A percentile compares a stretch with the other conserved stretches of the same genome.
phyloP scores from a whole-genome alignment of 1,140 invertebrate genomes.

The Drosophila jambulina region DNA sequence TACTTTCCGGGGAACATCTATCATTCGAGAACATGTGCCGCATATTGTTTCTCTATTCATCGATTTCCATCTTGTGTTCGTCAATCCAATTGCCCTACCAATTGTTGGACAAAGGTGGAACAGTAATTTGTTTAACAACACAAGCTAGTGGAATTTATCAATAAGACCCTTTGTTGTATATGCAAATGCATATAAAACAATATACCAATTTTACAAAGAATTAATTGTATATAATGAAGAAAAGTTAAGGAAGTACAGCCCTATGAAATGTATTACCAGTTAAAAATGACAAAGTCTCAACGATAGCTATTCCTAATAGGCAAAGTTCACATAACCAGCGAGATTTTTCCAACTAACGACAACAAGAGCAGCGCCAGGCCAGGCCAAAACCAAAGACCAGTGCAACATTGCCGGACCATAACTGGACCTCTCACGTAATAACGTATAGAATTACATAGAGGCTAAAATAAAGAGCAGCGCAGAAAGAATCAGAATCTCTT shows the following conservation, averaged over 20 bases:
- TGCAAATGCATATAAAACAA: not conserved
- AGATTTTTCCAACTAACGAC: constrained; percentile 29
- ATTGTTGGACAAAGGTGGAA: constrained; percentile 25
- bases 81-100: constrained; percentile 44
- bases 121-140: constrained; percentile 39
- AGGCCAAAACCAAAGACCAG: constrained; percentile 17
- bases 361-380: constrained; percentile 33
- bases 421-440: constrained; percentile 83
- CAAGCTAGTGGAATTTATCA: not conserved
- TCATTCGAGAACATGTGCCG: constrained; percentile 33
- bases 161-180: not conserved
- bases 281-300: constrained; percentile 4
- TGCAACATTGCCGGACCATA: constrained; percentile 72
- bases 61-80: constrained; percentile 40
- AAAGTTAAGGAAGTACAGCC: no score
- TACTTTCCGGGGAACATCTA: constrained; percentile 20
- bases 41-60: constrained; percentile 41
- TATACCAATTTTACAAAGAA: not conserved
- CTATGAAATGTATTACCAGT: not conserved
- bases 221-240: not conserved
- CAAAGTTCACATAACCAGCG: constrained; percentile 69
- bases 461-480: constrained; percentile 25
- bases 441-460: constrained; percentile 73
- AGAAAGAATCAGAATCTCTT: constrained; percentile 68
- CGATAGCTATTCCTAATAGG: constrained; percentile 59